Base-by-base conservation (phyloP, 2,797 vertebrate genomes). In the Aselliscus stoliczkanus region DNA sequence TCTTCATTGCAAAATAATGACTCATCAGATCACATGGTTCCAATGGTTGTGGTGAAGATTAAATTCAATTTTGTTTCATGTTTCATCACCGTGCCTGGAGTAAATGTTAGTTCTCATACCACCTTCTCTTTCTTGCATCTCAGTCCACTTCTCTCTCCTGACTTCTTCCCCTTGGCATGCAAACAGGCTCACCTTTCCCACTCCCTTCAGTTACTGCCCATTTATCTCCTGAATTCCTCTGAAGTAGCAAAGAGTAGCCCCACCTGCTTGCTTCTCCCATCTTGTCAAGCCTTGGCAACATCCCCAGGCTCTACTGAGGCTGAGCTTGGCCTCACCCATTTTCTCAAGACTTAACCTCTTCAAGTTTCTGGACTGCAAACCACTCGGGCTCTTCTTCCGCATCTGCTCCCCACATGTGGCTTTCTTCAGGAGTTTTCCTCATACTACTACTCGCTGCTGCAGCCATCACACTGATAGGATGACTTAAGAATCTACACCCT, bases 91-190 rank as follows among this genome's bases (percentile, higher is more conserved):
- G 6, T 11, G 47, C 56, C 25, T 39, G 50, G 56, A 20, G 62
- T 67, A 14, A 18, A 12, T 20, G 7, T 23, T 0, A 1, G 23
- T 7, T 37, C 31, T 10, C 34, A 9, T 0, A 4, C 31, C n/a
- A 17, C 67, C 60, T 70, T 79, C 83, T 70, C 64, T 87, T 76
- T 60, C 54, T 72, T 31, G 11, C 5, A 4, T 15, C 90, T 83
- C 31, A 4, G 17, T n/a, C 37, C 23, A 1, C 54, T 27, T 23
- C 17, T 34, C 29, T 27, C 27, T 50, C 85, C 29, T 72, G 27
- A 29, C 37, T 58, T 69, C 65, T 31, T 67, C 12, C 47, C 17
- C 14, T 2, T 42, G 52, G 44, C n/a, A 44, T 56, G 54, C 64
- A 82, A n/a, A 90, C 7, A 27, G 0, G 2, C 79, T 15, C 29